Evolutionary conservation across 2,888 invertebrate genomes (phyloP).

Genomic region (Horisme vitalbata): DNA sequence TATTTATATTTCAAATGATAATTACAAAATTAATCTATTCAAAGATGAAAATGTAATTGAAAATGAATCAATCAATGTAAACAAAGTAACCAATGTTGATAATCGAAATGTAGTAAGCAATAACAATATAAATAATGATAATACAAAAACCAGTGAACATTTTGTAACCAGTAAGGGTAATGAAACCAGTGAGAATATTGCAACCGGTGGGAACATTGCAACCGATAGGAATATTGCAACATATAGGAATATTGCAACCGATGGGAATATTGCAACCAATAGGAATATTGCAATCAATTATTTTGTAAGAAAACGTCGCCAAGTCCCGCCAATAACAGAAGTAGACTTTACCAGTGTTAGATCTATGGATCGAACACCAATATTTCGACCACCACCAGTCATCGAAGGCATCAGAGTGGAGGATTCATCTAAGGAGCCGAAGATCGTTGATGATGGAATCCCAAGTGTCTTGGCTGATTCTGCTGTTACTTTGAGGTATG

Average conservation of each 20-base stretch:
- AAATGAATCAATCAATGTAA: background rate
- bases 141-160: background rate
- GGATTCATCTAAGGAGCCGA: constrained; percentile 80
- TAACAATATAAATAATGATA: background rate
- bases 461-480: constrained; percentile 86
- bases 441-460: constrained; percentile 81
- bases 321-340: constrained; percentile 30
- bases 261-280: background rate
- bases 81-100: background rate
- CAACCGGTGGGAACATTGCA: background rate
- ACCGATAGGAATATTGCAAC: background rate
- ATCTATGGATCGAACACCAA: constrained; percentile 34
- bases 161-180: background rate
- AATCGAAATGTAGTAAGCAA: background rate
- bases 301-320: constrained; percentile 10
- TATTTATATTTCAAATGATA: constrained; percentile 10
- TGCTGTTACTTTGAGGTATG: constrained; percentile 79
- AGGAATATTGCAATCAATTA: background rate
- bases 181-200: background rate
- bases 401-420: constrained; percentile 84
- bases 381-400: constrained; percentile 36
- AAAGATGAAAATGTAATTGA: constrained; percentile 7
- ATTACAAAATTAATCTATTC: background rate
- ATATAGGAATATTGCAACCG: background rate
- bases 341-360: constrained; percentile 45